A percentile compares a stretch with the other conserved stretches of the same genome.
Conservation (phyloP, 2,888 invertebrate genomes). For the Bruchidius siliquastri region DNA sequence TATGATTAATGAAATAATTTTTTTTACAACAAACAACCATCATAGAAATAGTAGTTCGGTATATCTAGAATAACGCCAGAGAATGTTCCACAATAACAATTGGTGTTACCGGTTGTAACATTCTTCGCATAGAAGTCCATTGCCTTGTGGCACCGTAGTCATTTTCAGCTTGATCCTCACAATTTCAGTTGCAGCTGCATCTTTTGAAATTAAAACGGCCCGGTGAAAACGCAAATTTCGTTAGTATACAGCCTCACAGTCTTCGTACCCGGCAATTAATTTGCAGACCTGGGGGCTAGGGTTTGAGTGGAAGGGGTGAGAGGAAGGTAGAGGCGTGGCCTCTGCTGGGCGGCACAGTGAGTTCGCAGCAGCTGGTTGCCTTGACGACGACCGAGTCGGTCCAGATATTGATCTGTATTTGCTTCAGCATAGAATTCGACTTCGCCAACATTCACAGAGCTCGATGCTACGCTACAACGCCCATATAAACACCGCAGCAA, state of each 20-base stretch:
- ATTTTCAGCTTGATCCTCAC: not conserved
- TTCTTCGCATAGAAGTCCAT: no score
- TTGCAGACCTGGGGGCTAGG: conserved; percentile 31
- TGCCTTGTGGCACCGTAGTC: not conserved
- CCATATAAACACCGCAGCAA: not conserved
- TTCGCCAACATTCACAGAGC: not conserved
- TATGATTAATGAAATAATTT: no score
- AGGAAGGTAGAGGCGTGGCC: conserved; percentile 14
- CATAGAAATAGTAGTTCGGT: no score
- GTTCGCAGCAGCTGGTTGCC: conserved; percentile 58
- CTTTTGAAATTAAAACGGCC: conserved; percentile 9
- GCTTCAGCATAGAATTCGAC: not conserved
- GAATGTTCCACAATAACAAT: no score
- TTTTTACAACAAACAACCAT: no score
- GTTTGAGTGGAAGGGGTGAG: conserved; percentile 6
- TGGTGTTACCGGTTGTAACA: no score
- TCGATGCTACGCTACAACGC: not conserved
- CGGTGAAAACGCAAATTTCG: conserved; percentile 34
- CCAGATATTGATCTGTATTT: conserved; percentile 46
- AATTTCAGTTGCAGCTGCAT: not conserved
- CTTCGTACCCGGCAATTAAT: conserved; percentile 38
- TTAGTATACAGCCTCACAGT: conserved; percentile 18
- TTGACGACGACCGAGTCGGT: conserved; percentile 41
- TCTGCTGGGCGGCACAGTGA: conserved; percentile 56
- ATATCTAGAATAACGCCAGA: no score